These are phyloP conservation scores for Salticus scenicus DNA, from an alignment of 2,888 invertebrate genomes.

Conservation along the genomic window DNA sequence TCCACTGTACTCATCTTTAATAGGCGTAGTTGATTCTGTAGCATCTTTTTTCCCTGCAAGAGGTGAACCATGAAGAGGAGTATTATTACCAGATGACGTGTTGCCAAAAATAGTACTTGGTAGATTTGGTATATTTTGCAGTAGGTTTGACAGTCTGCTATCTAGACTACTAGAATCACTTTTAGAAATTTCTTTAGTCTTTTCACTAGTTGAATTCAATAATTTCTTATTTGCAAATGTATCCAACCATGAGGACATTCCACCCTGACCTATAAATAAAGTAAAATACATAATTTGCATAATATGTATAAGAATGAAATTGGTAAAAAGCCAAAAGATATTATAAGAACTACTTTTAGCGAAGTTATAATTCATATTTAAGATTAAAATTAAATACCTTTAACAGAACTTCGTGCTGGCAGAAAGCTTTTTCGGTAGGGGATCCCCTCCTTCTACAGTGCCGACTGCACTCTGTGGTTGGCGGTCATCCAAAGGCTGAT, in stretches of 20 bases:
- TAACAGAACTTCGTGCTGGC: too few species aligned
- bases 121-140: slow-evolving; percentile 72
- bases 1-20: slow-evolving; percentile 72
- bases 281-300: too few species aligned
- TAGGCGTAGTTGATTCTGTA: slow-evolving; percentile 66
- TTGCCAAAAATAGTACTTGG: slow-evolving; percentile 53
- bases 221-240: slow-evolving; percentile 47
- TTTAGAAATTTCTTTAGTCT: slow-evolving; percentile 13
- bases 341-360: too few species aligned
- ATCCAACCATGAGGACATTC: slow-evolving; percentile 70
- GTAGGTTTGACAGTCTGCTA: slow-evolving; percentile 72
- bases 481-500: too few species aligned
- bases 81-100: slow-evolving; percentile 37
- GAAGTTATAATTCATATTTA: too few species aligned
- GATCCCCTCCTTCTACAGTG: too few species aligned
- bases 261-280: slow-evolving; percentile 38
- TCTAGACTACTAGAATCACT: slow-evolving; percentile 71
- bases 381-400: too few species aligned
- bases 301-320: too few species aligned
- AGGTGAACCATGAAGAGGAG: slow-evolving; percentile 36
- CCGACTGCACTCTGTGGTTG: too few species aligned
- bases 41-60: slow-evolving; percentile 44
- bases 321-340: too few species aligned
- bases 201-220: neutral
- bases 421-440: too few species aligned